A percentile compares a stretch with the other conserved stretches of the same genome.
Evolutionary conservation across 2,113 vertebrate species (phyloP).

Genomic region (Cettia cetti): DNA sequence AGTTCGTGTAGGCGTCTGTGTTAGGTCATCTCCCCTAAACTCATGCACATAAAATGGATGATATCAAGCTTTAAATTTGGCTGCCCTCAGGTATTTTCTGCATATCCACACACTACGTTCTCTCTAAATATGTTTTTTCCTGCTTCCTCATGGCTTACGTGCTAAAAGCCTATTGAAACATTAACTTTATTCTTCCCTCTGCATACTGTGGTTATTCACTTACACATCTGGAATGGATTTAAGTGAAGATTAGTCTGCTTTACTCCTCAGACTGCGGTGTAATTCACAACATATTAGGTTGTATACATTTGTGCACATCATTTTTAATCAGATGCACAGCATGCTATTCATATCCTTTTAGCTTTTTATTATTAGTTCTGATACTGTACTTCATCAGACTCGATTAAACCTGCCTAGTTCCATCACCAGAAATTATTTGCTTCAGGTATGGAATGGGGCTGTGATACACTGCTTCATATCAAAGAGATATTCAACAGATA

Average conservation of each 20-base stretch:
- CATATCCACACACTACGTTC: rapidly evolving
- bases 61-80: not conserved
- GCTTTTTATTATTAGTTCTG: constrained; percentile 57
- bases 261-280: constrained; percentile 6
- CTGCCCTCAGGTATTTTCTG: not conserved
- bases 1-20: not conserved
- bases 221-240: constrained; percentile 56
- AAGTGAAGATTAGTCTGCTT: constrained; percentile 20
- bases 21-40: not conserved
- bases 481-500: constrained; percentile 24
- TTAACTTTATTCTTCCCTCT: constrained; percentile 25
- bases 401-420: constrained; percentile 40
- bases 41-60: not conserved
- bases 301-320: constrained; percentile 33
- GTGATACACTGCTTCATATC: not conserved
- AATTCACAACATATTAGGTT: constrained; percentile 59
- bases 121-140: constrained; percentile 3
- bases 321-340: constrained; percentile 65
- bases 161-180: constrained; percentile 21
- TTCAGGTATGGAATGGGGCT: constrained; percentile 1
- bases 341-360: constrained; percentile 50
- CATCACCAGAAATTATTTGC: constrained; percentile 36
- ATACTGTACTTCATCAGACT: constrained; percentile 56
- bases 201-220: constrained; percentile 32
- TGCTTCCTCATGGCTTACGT: constrained; percentile 1